Conservation (phyloP, 2,113 vertebrate species). For the Varanus salvator region DNA sequence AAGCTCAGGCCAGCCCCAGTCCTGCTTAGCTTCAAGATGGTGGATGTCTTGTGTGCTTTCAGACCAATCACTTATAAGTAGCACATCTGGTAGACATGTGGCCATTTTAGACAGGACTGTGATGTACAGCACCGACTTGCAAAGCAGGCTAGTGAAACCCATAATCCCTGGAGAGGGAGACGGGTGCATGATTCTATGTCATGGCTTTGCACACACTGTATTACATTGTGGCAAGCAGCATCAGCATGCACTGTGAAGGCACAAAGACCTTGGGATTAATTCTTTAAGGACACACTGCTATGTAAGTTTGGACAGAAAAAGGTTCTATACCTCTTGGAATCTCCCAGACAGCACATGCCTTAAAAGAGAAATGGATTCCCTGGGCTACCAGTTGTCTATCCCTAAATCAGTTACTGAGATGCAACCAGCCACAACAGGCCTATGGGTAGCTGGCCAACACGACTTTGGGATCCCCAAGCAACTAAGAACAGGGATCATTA, state of each 20-base stretch:
- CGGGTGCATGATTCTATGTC: not conserved
- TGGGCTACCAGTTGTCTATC: not conserved
- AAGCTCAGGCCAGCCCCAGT: too few relatives aligned
- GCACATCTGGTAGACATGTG: not conserved
- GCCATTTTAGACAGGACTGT: not conserved
- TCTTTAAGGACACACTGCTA: constrained; percentile 47
- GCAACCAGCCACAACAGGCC: not conserved
- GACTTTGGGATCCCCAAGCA: too few relatives aligned
- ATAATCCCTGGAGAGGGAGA: not conserved
- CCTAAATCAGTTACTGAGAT: not conserved
- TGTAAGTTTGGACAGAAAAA: too few relatives aligned
- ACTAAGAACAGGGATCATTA: not conserved
- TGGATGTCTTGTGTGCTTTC: too few relatives aligned
- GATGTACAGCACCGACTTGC: not conserved
- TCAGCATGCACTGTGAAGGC: constrained; percentile 44
- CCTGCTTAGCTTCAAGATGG: too few relatives aligned
- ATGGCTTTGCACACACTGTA: constrained; percentile 26
- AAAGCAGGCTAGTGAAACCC: not conserved
- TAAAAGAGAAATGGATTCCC: not conserved
- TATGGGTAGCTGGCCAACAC: not conserved
- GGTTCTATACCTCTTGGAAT: too few relatives aligned
- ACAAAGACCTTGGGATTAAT: constrained; percentile 60
- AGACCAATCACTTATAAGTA: not conserved
- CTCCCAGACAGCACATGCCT: too few relatives aligned
- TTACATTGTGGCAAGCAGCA: constrained; percentile 48